phyloP scores from a whole-genome alignment of 2,888 invertebrate genomes.

The Iselma pallidipennis region DNA sequence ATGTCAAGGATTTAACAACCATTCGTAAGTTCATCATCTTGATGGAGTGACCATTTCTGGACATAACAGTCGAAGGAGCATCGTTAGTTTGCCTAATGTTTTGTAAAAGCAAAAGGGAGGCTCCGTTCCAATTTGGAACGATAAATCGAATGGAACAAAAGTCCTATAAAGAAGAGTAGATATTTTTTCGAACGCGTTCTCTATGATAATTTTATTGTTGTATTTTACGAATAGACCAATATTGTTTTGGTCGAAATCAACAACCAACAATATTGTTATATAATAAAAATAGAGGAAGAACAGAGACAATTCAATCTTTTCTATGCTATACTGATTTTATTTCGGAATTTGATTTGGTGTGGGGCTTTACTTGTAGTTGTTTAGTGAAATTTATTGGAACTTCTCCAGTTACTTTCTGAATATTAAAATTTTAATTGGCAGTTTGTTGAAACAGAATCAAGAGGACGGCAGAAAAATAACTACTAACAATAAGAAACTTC shows the following conservation, averaged over 20 bases:
- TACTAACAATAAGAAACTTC: neutral
- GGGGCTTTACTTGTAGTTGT: neutral
- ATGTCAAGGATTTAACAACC: neutral
- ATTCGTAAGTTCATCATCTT: neutral
- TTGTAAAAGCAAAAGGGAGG: neutral
- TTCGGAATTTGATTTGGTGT: neutral
- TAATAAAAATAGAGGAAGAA: neutral
- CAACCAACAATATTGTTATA: neutral
- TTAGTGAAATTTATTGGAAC: neutral
- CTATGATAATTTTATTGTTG: neutral
- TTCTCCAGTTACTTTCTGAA: neutral
- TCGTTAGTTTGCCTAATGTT: neutral
- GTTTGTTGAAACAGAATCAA: slow-evolving; percentile 3
- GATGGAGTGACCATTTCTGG: neutral
- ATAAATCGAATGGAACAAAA: neutral
- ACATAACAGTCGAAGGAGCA: neutral
- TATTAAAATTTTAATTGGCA: slow-evolving; percentile 26
- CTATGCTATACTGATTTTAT: neutral
- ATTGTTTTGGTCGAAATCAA: neutral
- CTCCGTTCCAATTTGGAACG: neutral
- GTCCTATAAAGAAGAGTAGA: neutral
- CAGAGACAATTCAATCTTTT: neutral
- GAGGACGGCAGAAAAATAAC: slow-evolving; percentile 1
- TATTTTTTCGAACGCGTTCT: neutral
- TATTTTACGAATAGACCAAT: neutral